Conservation (phyloP, 1,140 invertebrate species). For the Listronotus oregonensis region DNA sequence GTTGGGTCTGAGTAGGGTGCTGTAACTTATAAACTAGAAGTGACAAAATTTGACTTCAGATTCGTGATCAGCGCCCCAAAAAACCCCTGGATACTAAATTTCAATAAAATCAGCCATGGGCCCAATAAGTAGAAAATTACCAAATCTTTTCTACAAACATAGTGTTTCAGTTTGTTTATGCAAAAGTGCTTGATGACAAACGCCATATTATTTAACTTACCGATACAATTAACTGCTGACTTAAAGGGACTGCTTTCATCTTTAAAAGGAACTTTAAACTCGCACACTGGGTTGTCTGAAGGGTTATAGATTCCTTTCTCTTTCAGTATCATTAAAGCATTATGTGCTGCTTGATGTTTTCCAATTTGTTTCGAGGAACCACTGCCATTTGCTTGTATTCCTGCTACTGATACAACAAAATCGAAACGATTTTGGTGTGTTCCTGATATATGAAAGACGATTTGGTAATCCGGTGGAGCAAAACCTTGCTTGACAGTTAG, state of each 20-base stretch:
- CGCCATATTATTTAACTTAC: not conserved
- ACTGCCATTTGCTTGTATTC: slow-evolving; percentile 58
- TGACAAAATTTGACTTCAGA: too few relatives aligned
- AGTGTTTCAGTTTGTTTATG: too few relatives aligned
- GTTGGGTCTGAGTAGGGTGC: too few relatives aligned
- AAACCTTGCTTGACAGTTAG: slow-evolving; percentile 65
- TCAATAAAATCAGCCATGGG: too few relatives aligned
- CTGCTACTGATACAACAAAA: slow-evolving; percentile 61
- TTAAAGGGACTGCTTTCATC: slow-evolving; percentile 56
- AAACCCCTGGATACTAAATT: too few relatives aligned
- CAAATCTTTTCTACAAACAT: too few relatives aligned
- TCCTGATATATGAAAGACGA: slow-evolving; percentile 62
- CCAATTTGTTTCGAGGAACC: slow-evolving; percentile 50
- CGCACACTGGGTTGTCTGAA: slow-evolving; percentile 28
- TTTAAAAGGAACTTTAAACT: slow-evolving; percentile 31
- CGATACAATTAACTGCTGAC: slow-evolving; percentile 67
- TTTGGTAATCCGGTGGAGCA: slow-evolving; percentile 68
- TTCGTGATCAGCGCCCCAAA: too few relatives aligned
- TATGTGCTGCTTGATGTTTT: slow-evolving; percentile 48
- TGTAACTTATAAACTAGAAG: too few relatives aligned
- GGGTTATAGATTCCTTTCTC: slow-evolving; percentile 41
- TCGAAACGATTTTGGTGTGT: slow-evolving; percentile 74
- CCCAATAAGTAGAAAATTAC: too few relatives aligned
- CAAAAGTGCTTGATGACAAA: too few relatives aligned
- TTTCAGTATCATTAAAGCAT: slow-evolving; percentile 42